phyloP scores from a whole-genome alignment of 2,797 vertebrate species.

The Miichthys miiuy region DNA sequence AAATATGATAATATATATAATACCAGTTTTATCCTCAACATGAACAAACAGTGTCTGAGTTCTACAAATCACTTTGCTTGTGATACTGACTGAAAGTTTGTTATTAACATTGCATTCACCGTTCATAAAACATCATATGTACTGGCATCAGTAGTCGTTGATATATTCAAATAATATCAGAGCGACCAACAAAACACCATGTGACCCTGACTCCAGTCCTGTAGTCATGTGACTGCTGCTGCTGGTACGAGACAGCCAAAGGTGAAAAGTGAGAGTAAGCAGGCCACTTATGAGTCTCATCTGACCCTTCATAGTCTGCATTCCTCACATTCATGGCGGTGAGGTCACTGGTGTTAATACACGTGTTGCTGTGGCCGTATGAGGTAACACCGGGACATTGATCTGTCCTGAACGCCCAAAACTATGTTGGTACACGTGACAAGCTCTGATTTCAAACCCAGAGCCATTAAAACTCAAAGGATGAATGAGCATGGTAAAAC shows the following conservation, averaged over 20 bases:
- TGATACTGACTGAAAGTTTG: too few species aligned
- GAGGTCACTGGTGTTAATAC: slow-evolving; percentile 12
- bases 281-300: slow-evolving; percentile 7
- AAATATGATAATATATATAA: neutral
- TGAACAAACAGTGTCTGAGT: neutral
- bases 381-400: neutral
- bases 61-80: neutral
- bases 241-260: slow-evolving; percentile 23
- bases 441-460: neutral
- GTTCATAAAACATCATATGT: neutral
- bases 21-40: neutral
- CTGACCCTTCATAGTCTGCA: slow-evolving; percentile 28
- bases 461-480: neutral
- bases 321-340: slow-evolving; percentile 56
- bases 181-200: neutral
- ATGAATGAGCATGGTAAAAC: too few species aligned
- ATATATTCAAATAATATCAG: neutral
- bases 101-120: neutral
- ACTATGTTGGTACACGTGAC: neutral
- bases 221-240: slow-evolving; percentile 21
- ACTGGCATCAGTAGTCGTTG: neutral
- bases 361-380: slow-evolving; percentile 6
- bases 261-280: slow-evolving; percentile 7
- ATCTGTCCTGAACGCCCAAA: neutral
- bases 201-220: slow-evolving; percentile 13